Percentiles rank a stretch among this genome's conserved stretches.
These are phyloP conservation scores for Herminia tarsipennalis DNA, from an alignment of 2,888 invertebrate genomes.

Conservation along the genomic window DNA sequence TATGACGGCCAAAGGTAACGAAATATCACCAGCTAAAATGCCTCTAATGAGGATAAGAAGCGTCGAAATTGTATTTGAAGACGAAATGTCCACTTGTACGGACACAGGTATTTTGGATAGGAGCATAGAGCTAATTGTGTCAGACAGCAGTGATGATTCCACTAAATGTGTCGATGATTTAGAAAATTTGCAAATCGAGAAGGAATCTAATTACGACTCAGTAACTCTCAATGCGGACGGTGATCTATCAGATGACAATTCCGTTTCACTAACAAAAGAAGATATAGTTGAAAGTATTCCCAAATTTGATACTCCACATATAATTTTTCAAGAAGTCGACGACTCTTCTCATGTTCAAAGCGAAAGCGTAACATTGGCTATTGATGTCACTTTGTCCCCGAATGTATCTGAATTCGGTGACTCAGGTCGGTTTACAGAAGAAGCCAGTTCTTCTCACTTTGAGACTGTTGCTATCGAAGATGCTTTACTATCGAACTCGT, in stretches of 20 bases:
- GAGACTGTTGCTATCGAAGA: conserved; percentile 66
- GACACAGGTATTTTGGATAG: conserved; percentile 70
- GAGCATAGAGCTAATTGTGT: conserved; percentile 66
- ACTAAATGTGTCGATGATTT: conserved; percentile 78
- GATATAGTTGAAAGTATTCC: conserved; percentile 47
- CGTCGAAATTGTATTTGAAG: conserved; percentile 81
- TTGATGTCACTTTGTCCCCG: conserved; percentile 63
- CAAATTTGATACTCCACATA: conserved; percentile 39
- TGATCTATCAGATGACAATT: conserved; percentile 74
- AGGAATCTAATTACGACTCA: conserved; percentile 61
- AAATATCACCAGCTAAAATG: conserved; percentile 76
- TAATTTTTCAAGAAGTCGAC: conserved; percentile 47
- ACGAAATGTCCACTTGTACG: conserved; percentile 77
- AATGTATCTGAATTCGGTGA: conserved; percentile 72
- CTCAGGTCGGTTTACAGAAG: conserved; percentile 77
- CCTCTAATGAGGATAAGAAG: conserved; percentile 80
- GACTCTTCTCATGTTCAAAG: conserved; percentile 53
- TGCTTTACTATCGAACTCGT: conserved; percentile 73
- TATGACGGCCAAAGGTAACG: conserved; percentile 72
- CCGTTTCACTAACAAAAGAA: conserved; percentile 56
- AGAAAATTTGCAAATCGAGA: conserved; percentile 65
- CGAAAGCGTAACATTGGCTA: conserved; percentile 55
- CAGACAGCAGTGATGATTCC: conserved; percentile 77
- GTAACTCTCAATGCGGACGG: conserved; percentile 74
- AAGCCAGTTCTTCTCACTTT: conserved; percentile 70